phyloP scores from a whole-genome alignment of 2,888 invertebrate genomes.

The Capitulum mitella region DNA sequence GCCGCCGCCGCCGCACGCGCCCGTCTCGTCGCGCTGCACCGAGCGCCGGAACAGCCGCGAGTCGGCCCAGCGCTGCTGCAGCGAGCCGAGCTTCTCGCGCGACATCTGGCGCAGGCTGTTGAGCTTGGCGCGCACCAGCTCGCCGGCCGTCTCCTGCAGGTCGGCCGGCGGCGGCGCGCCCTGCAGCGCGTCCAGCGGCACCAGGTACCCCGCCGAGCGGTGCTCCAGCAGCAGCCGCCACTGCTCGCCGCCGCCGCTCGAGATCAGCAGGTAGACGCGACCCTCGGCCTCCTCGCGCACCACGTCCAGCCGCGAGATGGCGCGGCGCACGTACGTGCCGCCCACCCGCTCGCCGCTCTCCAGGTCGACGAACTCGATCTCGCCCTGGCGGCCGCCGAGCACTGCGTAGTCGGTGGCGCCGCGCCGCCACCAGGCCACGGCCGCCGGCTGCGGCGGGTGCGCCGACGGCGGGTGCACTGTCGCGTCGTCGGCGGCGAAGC shows the following conservation, averaged over 20 bases:
- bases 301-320: constrained; percentile 57
- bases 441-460: not conserved
- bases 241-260: constrained; percentile 63
- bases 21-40: constrained; percentile 47
- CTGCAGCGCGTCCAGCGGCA: constrained; percentile 21
- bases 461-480: not conserved
- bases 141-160: not conserved
- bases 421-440: constrained; percentile 20
- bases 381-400: constrained; percentile 47
- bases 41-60: not conserved
- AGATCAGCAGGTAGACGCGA: constrained; percentile 47
- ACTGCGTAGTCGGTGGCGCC: constrained; percentile 33
- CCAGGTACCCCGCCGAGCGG: constrained; percentile 50
- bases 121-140: constrained; percentile 49
- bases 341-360: constrained; percentile 60
- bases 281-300: constrained; percentile 58
- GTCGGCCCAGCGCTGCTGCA: constrained; percentile 47
- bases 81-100: constrained; percentile 57
- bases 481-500: not conserved
- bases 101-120: constrained; percentile 59
- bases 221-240: constrained; percentile 75
- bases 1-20: constrained; percentile 43
- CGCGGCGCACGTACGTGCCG: constrained; percentile 56
- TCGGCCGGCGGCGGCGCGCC: not conserved
- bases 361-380: constrained; percentile 61